Conservation (phyloP, 2,113 vertebrate species). For the Leucopsar rothschildi region DNA sequence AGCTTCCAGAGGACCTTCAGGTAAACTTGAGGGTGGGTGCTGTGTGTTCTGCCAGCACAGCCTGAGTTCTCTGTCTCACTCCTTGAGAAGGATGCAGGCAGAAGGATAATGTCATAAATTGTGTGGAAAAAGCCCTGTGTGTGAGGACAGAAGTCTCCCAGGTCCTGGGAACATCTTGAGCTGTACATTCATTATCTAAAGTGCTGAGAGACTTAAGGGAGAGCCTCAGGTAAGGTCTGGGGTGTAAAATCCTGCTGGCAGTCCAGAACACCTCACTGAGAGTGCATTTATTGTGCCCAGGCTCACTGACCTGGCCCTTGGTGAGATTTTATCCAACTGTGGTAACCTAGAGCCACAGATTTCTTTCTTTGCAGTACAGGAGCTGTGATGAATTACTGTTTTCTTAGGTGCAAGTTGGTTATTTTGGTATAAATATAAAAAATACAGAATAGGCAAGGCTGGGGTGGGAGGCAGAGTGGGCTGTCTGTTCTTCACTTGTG, state of each 20-base stretch:
- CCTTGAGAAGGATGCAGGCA: background rate
- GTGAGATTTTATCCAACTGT: background rate
- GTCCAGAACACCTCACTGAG: background rate
- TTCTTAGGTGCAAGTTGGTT: background rate
- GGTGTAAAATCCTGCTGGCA: background rate
- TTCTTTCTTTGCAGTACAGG: background rate
- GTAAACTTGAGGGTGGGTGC: background rate
- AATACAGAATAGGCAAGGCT: background rate
- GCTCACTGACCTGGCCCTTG: background rate
- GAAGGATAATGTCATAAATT: background rate
- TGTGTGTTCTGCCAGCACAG: background rate
- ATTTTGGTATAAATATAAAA: background rate
- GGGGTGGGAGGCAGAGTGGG: background rate
- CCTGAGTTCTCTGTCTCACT: background rate
- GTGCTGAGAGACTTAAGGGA: background rate
- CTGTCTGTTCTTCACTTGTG: background rate
- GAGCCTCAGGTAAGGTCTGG: background rate
- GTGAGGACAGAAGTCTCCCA: background rate
- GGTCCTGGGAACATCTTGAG: background rate
- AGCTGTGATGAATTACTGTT: background rate
- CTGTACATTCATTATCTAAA: accelerated
- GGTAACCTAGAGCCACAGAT: background rate
- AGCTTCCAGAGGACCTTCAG: background rate
- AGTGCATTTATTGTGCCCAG: background rate
- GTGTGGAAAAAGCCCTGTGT: background rate